Evolutionary conservation across 1,140 invertebrate species (phyloP).

Genomic region (Drepana arcuata): DNA sequence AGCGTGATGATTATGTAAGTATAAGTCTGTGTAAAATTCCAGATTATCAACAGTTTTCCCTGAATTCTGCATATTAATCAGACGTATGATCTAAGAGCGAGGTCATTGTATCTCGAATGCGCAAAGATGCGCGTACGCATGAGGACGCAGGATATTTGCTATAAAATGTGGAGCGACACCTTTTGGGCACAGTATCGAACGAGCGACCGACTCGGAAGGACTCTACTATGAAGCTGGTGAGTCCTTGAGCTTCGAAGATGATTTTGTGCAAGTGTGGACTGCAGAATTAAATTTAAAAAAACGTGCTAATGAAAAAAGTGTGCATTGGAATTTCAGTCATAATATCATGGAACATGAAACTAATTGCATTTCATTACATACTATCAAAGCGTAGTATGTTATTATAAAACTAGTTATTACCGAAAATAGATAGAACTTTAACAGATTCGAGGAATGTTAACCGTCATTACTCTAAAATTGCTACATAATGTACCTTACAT

Average conservation of each 20-base stretch:
- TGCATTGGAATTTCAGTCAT: background rate
- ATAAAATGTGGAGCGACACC: conserved; percentile 59
- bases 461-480: background rate
- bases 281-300: no score
- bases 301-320: conserved; percentile 14
- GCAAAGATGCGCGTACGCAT: conserved; percentile 27
- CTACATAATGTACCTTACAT: background rate
- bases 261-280: no score
- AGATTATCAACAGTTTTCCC: conserved; percentile 9
- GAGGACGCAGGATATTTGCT: conserved; percentile 55
- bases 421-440: background rate
- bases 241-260: conserved; percentile 55
- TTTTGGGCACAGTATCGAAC: conserved; percentile 46
- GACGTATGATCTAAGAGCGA: conserved; percentile 29
- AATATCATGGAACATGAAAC: background rate
- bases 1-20: background rate
- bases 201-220: conserved; percentile 51
- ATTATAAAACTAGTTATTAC: background rate
- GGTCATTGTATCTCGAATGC: conserved; percentile 34
- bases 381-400: background rate
- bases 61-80: conserved; percentile 27
- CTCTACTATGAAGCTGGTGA: conserved; percentile 64
- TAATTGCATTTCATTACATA: background rate
- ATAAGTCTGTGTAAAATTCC: background rate
- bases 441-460: background rate